Evolutionary conservation across 2,888 invertebrate species (phyloP).

Genomic region (Colletes collaris): DNA sequence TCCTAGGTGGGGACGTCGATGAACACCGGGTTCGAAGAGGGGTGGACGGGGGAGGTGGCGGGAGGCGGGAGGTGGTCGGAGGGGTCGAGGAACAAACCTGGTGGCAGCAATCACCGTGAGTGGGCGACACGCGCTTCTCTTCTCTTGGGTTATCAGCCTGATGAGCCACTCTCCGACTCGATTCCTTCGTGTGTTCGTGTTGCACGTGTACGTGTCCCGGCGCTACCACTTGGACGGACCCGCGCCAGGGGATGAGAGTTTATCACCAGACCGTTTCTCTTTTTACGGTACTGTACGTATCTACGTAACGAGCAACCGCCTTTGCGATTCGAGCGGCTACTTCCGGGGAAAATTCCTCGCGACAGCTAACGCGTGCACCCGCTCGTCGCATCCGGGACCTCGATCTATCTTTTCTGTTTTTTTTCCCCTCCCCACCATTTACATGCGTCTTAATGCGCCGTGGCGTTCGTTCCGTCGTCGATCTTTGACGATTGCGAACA

Average conservation of each 20-base stretch:
- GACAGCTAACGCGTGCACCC: not conserved
- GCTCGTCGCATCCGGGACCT: no score
- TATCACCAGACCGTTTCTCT: constrained; percentile 36
- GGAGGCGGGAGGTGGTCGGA: constrained; percentile 36
- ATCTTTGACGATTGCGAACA: no score
- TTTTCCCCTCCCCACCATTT: no score
- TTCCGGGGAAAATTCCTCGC: not conserved
- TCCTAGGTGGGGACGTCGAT: constrained; percentile 48
- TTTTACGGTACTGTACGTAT: not conserved
- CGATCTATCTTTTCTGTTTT: no score
- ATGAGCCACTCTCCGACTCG: constrained; percentile 70
- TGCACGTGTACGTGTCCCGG: not conserved
- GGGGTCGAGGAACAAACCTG: constrained; percentile 70
- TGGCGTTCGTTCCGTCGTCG: no score
- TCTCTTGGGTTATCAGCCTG: constrained; percentile 79
- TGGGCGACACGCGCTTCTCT: constrained; percentile 80
- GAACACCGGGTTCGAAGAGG: constrained; percentile 49
- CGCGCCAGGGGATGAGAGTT: constrained; percentile 4
- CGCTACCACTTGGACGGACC: no score
- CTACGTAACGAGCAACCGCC: not conserved
- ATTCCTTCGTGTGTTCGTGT: constrained; percentile 17
- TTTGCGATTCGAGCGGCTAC: not conserved
- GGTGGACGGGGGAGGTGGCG: constrained; percentile 39
- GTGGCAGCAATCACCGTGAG: constrained; percentile 81
- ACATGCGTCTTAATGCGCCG: not conserved